Conservation (phyloP, 2,888 invertebrate species). For the Hirtodrosophila duncani region DNA sequence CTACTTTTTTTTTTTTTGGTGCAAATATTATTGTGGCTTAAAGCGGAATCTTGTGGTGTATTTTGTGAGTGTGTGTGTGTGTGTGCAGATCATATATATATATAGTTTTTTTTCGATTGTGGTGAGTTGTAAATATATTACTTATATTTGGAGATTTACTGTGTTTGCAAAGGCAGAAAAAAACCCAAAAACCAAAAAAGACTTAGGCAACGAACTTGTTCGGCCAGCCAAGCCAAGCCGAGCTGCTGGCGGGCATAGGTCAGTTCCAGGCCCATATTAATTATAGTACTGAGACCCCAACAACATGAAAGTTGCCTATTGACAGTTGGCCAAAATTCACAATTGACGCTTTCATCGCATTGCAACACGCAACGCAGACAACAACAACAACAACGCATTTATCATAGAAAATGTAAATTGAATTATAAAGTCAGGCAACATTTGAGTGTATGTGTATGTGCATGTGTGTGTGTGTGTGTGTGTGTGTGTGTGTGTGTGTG, state of each 20-base stretch:
- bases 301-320: neutral
- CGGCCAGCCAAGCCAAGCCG: constrained; percentile 39
- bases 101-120: constrained; percentile 8
- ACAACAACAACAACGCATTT: too few relatives aligned
- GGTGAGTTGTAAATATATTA: constrained; percentile 10
- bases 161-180: neutral
- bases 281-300: too few relatives aligned
- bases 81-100: constrained; percentile 4
- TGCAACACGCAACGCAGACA: constrained; percentile 27
- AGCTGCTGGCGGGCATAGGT: constrained; percentile 26
- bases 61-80: neutral
- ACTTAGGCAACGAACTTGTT: constrained; percentile 70
- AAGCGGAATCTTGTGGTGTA: neutral
- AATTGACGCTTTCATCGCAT: constrained; percentile 36
- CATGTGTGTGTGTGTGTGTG: neutral
- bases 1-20: neutral
- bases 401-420: constrained; percentile 1
- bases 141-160: neutral
- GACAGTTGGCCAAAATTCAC: constrained; percentile 7
- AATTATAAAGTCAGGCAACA: neutral
- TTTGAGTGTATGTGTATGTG: neutral
- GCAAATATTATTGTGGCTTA: constrained; percentile 3
- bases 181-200: constrained; percentile 49
- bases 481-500: constrained; percentile 7
- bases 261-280: constrained; percentile 16